Percentiles rank a stretch among this genome's conserved stretches.
These are phyloP conservation scores for Harmothoe impar DNA, from an alignment of 2,888 invertebrate genomes.

Conservation along the genomic window DNA sequence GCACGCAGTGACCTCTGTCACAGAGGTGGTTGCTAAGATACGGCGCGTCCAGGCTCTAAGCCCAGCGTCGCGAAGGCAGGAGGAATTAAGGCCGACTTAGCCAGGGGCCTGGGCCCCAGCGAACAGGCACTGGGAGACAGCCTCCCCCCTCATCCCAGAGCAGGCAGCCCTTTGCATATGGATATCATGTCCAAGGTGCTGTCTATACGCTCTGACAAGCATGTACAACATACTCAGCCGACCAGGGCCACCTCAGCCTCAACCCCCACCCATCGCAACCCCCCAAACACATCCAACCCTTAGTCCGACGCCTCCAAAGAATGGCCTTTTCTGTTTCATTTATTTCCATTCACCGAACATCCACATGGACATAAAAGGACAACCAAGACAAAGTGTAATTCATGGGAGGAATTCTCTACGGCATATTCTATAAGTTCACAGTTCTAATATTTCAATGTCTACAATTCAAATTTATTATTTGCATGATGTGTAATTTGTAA, in stretches of 20 bases:
- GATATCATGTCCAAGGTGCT: constrained; percentile 44
- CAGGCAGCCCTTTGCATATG: constrained; percentile 30
- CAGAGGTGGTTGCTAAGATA: constrained; percentile 59
- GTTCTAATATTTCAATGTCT: neutral
- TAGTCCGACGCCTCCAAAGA: neutral
- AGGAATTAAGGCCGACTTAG: constrained; percentile 49
- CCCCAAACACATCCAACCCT: too few relatives aligned
- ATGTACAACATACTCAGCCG: constrained; percentile 14
- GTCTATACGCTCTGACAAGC: constrained; percentile 34
- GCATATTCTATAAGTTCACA: neutral
- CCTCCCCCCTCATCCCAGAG: neutral
- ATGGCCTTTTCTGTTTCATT: neutral
- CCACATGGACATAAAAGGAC: neutral
- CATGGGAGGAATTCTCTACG: neutral
- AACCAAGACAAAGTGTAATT: neutral
- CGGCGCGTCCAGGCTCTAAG: constrained; percentile 33
- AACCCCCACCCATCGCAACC: too few relatives aligned
- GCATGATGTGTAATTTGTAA: too few relatives aligned
- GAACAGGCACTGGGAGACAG: neutral
- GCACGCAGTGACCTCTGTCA: constrained; percentile 60
- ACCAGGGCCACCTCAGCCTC: neutral
- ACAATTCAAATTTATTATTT: too few relatives aligned
- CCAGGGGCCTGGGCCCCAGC: neutral
- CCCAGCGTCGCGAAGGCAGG: constrained; percentile 1
- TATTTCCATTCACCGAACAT: neutral